Evolutionary conservation across 2,113 vertebrate species (phyloP), one percentile per base, ranked within the genome.

Genomic region (Platysternon megacephalum): DNA sequence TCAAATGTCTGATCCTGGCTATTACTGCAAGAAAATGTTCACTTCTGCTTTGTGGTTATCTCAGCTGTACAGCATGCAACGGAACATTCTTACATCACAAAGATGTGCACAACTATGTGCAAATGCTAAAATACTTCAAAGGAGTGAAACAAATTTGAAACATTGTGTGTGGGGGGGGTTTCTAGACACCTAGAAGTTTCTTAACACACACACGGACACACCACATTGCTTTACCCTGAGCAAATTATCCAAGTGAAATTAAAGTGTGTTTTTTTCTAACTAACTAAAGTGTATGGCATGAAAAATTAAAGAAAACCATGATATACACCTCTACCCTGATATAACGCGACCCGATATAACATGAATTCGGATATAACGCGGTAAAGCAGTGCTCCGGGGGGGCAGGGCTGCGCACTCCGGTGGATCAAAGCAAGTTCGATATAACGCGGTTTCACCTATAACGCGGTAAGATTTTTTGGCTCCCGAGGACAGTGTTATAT

Each of bases 251-350:
- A 96, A 96, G 89, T 93, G 13, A 88, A 96, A 91, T 86, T 65
- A 92, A 93, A 96, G 65, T 44, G 16, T 29, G 32, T 84, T 94
- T 97, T 94, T 97, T 49, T 96, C 51, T 39, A 95, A 94, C 76
- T 95, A 90, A 93, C 89, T 81, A 56, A 83, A 90, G 32, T 11
- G 29, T 61, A 79, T 29, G 65, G 6, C 13, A 68, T 46, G 42
- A 76, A 92, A 68, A 88, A 24, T 22, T 81, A 78, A 94, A 74
- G 26, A 48, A 87, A 94, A 88, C 3, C 39, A 80, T 39, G 81
- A 79, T 51, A 48, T 78, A n/a, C n/a, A n/a, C n/a, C n/a, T n/a
- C n/a, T n/a, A n/a, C n/a, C n/a, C n/a, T n/a, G n/a, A n/a, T n/a
- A n/a, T n/a, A n/a, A n/a, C n/a, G n/a, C n/a, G n/a, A n/a, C n/a